Base-by-base conservation (phyloP, 2,888 invertebrate species). In the Drosophila bunnanda region DNA sequence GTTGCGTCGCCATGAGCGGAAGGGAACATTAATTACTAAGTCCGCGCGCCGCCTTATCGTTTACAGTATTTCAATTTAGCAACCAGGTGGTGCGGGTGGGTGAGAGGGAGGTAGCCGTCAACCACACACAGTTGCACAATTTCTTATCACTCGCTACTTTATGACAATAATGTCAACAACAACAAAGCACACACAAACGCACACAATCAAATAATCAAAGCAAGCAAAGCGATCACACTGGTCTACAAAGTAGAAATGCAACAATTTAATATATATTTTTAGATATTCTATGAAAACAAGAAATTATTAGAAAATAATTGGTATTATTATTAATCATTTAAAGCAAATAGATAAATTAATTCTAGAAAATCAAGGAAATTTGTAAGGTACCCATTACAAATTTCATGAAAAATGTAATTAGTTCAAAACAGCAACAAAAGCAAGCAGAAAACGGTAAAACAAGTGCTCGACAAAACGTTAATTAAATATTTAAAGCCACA, bases 121-220 rank as follows among this genome's bases (percentile, higher is more conserved):
- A 25, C 41, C 50, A n/a, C 34, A 67, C 32, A 60, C 71, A 75
- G 75, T 78, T 70, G 56, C 61, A 79, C 65, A 67, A 77, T 76
- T 70, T 66, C 73, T 74, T 67, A 75, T 73, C 66, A 54, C 73
- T 61, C 54, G 75, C 70, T 75, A 75, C 67, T 72, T 39, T 66
- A 59, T 65, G 69, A 69, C 56, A 67, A 58, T 55, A 67, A 72
- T 41, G 43, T 44, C 43, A 44, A 44, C 43, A 44, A 44, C 22
- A 73, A 56, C 60, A 55, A 55, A 41, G 50, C 15, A 32, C 50
- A 56, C 52, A 57, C 46, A 50, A 25, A 28, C 30, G 20, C 28
- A 57, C 41, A 55, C 66, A 59, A 38, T 38, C 38, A 44, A 50
- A 22, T 34, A 50, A 50, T 50, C 34, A 34, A 34, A 34, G 39